These are phyloP conservation scores for Tromatobia lineatoria DNA, from an alignment of 2,888 invertebrate species.

Conservation along the genomic window DNA sequence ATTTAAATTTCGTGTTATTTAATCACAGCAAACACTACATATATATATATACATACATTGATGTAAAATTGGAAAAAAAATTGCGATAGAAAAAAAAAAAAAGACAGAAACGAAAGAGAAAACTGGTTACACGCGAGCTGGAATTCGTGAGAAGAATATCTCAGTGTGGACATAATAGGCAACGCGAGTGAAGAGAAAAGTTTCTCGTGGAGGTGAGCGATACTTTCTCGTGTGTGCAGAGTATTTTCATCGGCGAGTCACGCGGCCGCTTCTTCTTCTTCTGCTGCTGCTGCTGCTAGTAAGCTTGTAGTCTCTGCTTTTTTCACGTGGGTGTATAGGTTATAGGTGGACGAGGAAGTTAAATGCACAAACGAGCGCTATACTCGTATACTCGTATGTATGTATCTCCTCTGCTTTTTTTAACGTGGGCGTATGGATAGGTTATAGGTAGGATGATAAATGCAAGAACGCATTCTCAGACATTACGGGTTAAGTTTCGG, in stretches of 20 bases:
- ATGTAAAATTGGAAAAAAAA: neutral
- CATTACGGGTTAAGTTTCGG: neutral
- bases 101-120: slow-evolving; percentile 11
- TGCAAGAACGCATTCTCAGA: slow-evolving; percentile 2
- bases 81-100: slow-evolving; percentile 5
- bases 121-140: neutral
- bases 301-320: neutral
- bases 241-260: slow-evolving; percentile 64
- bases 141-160: slow-evolving; percentile 4
- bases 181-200: slow-evolving; percentile 17
- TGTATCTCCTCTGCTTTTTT: slow-evolving; percentile 18
- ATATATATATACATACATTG: neutral
- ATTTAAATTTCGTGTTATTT: slow-evolving; percentile 10
- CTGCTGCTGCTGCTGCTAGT: neutral
- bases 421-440: slow-evolving; percentile 70
- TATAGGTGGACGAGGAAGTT: slow-evolving; percentile 17
- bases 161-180: slow-evolving; percentile 19
- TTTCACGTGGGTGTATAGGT: slow-evolving; percentile 13
- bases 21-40: neutral
- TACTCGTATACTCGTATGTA: too few species aligned
- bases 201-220: slow-evolving; percentile 34
- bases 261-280: slow-evolving; percentile 13
- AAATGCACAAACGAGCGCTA: neutral
- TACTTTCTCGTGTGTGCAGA: slow-evolving; percentile 39
- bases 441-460: slow-evolving; percentile 56